These are phyloP conservation scores for Xiphorhynchus elegans DNA, from an alignment of 2,113 vertebrate species.

Conservation along the genomic window DNA sequence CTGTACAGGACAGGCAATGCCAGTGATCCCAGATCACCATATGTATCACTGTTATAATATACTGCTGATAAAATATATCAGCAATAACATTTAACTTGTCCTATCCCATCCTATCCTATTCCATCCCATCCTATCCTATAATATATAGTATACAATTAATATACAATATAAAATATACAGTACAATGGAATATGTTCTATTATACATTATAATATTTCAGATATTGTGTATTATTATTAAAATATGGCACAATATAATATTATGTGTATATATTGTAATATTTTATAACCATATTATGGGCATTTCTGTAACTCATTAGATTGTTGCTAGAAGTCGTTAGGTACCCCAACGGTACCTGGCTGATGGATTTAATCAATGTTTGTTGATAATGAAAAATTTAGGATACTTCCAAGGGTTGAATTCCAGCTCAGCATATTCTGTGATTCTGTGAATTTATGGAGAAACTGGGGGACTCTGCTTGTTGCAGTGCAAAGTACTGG, in stretches of 20 bases:
- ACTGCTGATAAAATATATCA: neutral
- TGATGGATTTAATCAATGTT: neutral
- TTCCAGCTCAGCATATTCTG: neutral
- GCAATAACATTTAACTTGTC: neutral
- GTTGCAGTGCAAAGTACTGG: accelerated
- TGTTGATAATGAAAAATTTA: neutral
- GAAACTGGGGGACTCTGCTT: accelerated
- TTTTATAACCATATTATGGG: neutral
- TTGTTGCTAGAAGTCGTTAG: accelerated
- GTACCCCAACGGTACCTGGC: neutral
- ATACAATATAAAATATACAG: neutral
- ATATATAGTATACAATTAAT: too few relatives aligned
- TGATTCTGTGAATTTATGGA: neutral
- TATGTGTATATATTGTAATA: too few relatives aligned
- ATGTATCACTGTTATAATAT: neutral
- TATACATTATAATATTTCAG: neutral
- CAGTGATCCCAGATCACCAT: neutral
- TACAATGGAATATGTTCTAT: neutral
- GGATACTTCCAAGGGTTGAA: neutral
- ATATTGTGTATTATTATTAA: neutral
- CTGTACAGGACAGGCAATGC: accelerated
- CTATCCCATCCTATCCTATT: too few relatives aligned
- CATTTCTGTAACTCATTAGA: neutral
- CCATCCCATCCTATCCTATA: neutral
- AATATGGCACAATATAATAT: neutral